Evolutionary conservation across 2,113 vertebrate species (phyloP), one percentile per base, ranked within the genome.

Genomic region (Orcinus orca): DNA sequence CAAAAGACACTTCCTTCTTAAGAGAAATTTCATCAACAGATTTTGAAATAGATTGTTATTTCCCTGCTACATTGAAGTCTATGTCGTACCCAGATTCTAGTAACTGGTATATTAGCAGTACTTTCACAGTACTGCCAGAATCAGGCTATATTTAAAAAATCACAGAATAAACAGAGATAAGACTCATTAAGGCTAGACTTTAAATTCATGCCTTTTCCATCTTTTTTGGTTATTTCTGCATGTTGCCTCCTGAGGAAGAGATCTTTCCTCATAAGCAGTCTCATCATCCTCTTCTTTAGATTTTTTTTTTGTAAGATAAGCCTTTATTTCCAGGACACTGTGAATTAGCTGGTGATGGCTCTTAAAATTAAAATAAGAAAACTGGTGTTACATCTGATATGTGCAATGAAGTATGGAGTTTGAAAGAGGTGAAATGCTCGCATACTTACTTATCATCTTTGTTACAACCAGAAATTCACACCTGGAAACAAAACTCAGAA

Each of bases 81-180:
- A 55, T 76, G 33, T 65, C 53, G 47, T 76, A 81, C 67, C 21
- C 60, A 91, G 81, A 95, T 84, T 92, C 85, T 76, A 62, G 60
- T 67, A 81, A 86, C 80, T 71, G 63, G 50, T 29, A 23, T 82
- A 89, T 88, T 88, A 85, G 36, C 60, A 96, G 70, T 97, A 77
- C n/a, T 95, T 95, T 97, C 67, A 68, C 67, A 77, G 38, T 31
- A 82, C 67, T 94, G 71, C 29, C 47, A 97, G 94, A 95, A 71
- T 25, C 50, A 96, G 33, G 5, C 44, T 44, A 20, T 62, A 33
- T 82, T 92, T 97, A 90, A 38, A 89, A 95, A 97, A 82, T 82
- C 88, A 81, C 73, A 38, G 58, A 92, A 29, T 89, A 71, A 95
- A 84, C 63, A 94, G 31, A 87, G 2, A 33, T 50, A 79, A 89